phyloP scores from a whole-genome alignment of 1,140 invertebrate species.

The Neelides sp. region DNA sequence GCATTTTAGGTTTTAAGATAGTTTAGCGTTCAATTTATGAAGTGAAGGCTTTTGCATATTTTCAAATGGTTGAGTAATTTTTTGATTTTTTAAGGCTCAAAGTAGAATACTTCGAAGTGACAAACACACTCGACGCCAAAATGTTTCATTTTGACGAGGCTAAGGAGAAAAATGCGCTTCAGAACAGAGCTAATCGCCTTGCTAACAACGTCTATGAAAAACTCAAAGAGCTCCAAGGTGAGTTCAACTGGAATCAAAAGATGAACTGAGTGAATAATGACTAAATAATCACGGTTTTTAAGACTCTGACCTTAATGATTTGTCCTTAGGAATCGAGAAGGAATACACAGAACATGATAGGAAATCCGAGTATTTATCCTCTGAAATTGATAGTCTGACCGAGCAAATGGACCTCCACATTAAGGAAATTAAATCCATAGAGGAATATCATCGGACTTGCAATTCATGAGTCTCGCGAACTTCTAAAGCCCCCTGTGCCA shows the following conservation, averaged over 20 bases:
- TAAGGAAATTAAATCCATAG: conserved; percentile 37
- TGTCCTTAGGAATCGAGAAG: conserved; percentile 40
- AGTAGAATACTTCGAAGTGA: conserved; percentile 46
- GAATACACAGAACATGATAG: conserved; percentile 40
- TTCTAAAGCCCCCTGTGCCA: too few species aligned
- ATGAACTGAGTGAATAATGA: background rate
- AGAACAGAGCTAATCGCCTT: conserved; percentile 58
- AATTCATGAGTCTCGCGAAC: too few species aligned
- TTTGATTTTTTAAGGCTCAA: too few species aligned
- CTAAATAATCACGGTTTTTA: background rate
- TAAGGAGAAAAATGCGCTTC: conserved; percentile 54
- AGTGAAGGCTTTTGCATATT: too few species aligned
- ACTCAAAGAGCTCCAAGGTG: conserved; percentile 55
- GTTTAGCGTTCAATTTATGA: too few species aligned
- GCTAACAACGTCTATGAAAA: conserved; percentile 61
- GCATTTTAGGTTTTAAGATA: too few species aligned
- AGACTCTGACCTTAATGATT: conserved; percentile 10
- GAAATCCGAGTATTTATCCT: conserved; percentile 36
- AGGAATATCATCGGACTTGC: conserved; percentile 41
- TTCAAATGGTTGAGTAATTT: too few species aligned
- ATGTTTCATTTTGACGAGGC: conserved; percentile 49
- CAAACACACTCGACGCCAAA: conserved; percentile 46
- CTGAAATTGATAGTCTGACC: conserved; percentile 38
- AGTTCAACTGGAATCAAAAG: background rate
- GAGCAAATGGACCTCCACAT: conserved; percentile 40